These are phyloP conservation scores for Micromesistius poutassou DNA, from an alignment of 2,797 vertebrate genomes.

Conservation along the genomic window DNA sequence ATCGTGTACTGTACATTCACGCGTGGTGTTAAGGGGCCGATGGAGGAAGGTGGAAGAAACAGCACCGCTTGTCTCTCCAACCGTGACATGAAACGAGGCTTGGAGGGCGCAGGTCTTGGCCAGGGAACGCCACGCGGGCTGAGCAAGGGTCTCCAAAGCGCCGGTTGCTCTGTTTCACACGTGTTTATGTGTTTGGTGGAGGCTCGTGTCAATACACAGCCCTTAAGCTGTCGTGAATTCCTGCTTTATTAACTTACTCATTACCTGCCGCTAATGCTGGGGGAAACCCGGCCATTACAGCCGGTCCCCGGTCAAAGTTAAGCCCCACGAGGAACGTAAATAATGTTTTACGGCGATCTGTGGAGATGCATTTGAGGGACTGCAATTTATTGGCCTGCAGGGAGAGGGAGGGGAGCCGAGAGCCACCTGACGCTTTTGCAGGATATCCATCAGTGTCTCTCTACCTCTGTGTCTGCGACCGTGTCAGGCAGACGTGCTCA, in stretches of 20 bases:
- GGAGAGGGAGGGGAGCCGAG: background rate
- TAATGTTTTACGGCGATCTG: background rate
- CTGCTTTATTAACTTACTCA: background rate
- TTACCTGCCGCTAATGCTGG: background rate
- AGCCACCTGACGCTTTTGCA: constrained; percentile 8
- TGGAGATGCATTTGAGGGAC: background rate
- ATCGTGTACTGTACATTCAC: no score
- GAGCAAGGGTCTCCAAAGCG: background rate
- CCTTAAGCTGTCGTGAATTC: background rate
- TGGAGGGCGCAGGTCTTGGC: background rate
- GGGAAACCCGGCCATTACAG: background rate
- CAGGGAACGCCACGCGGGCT: background rate
- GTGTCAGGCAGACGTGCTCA: background rate
- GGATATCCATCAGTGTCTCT: background rate
- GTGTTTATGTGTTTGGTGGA: background rate
- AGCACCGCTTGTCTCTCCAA: background rate
- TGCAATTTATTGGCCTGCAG: background rate
- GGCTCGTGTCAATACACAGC: background rate
- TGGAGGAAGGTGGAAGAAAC: no score
- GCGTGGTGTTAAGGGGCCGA: background rate
- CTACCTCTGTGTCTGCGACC: background rate
- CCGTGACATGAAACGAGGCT: background rate
- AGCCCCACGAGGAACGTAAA: background rate
- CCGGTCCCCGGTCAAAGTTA: background rate
- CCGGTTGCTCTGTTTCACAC: background rate